Conservation (phyloP, 2,113 vertebrate genomes). For the Orientallactaga bullata region DNA sequence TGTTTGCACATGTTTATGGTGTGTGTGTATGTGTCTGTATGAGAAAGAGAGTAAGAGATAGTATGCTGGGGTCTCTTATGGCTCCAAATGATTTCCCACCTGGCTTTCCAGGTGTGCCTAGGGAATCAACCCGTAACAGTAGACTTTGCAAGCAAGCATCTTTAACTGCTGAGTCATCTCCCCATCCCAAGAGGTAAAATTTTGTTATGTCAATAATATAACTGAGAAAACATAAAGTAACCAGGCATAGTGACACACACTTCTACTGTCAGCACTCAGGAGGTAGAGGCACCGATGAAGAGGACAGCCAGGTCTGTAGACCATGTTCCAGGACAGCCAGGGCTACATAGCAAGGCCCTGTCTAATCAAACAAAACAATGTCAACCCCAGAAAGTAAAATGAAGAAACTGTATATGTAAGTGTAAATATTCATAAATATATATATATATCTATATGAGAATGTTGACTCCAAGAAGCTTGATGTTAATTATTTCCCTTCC, state of each 20-base stretch:
- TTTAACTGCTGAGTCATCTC: background rate
- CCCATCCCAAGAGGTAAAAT: background rate
- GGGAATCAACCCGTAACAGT: background rate
- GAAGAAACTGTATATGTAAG: background rate
- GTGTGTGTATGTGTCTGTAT: too few relatives aligned
- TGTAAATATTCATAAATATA: background rate
- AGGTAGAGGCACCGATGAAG: too few relatives aligned
- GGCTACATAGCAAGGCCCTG: background rate
- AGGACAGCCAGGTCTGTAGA: background rate
- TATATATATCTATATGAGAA: background rate
- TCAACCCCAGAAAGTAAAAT: background rate
- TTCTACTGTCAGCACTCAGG: background rate
- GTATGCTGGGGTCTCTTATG: too few relatives aligned
- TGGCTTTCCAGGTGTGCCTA: too few relatives aligned
- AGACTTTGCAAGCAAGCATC: background rate
- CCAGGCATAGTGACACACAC: too few relatives aligned
- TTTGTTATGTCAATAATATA: background rate
- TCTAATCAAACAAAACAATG: background rate
- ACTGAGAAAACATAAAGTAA: background rate
- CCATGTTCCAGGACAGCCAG: background rate
- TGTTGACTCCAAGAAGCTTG: background rate
- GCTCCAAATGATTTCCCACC: too few relatives aligned
- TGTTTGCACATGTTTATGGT: background rate
- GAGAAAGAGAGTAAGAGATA: too few relatives aligned
- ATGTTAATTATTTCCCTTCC: constrained; percentile 2